Evolutionary conservation across 1,140 invertebrate species (phyloP).

Genomic region (Drosophila albomicans): DNA sequence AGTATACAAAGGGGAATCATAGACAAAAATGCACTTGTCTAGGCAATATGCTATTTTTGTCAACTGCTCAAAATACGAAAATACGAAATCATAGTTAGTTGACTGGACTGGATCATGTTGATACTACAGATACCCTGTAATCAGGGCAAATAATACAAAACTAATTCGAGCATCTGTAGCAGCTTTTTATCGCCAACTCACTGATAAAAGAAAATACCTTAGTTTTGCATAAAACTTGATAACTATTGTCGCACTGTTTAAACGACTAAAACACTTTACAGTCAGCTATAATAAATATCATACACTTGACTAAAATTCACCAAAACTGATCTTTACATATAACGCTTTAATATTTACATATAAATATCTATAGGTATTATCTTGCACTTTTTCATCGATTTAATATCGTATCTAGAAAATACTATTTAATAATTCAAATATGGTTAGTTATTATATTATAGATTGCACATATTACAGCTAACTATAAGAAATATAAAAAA

Average conservation of each 20-base stretch:
- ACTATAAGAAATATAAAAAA: too few species aligned
- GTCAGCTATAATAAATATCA: neutral
- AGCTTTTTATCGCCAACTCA: neutral
- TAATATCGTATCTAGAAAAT: too few species aligned
- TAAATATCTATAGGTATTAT: too few species aligned
- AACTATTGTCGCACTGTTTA: neutral
- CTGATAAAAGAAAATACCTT: neutral
- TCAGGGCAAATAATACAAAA: constrained; percentile 3
- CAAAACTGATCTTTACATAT: neutral
- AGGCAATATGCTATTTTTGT: constrained; percentile 42
- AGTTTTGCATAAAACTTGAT: constrained; percentile 8
- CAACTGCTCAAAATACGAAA: constrained; percentile 11
- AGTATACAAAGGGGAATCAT: constrained; percentile 5
- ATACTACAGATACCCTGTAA: constrained; percentile 10
- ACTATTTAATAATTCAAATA: too few species aligned
- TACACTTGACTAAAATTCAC: neutral
- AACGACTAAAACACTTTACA: neutral
- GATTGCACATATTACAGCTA: too few species aligned
- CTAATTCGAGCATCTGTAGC: constrained; percentile 3
- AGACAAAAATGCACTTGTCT: constrained; percentile 65
- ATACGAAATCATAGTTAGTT: constrained; percentile 15
- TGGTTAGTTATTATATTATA: too few species aligned
- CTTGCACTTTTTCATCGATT: too few species aligned
- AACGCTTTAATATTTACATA: neutral
- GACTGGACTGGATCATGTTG: neutral